A percentile compares a stretch with the other conserved stretches of the same genome.
phyloP scores from a whole-genome alignment of 2,113 vertebrate species.

The Poeciliopsis occidentalis region DNA sequence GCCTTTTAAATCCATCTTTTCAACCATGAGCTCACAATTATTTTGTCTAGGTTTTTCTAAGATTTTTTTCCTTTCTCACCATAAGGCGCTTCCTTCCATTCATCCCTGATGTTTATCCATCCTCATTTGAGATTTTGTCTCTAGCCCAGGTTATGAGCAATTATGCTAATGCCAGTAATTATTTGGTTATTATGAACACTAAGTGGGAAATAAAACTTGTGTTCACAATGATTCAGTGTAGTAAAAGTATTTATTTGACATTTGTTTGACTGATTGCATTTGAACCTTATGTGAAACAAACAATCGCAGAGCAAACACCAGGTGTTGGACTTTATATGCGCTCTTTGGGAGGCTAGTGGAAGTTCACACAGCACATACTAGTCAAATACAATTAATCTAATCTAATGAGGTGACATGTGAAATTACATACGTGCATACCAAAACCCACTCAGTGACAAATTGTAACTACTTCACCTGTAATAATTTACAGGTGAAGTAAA shows the following conservation, averaged over 20 bases:
- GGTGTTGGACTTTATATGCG: constrained; percentile 26
- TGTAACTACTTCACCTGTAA: background rate
- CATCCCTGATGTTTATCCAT: background rate
- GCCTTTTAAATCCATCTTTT: background rate
- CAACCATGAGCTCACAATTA: background rate
- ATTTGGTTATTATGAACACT: background rate
- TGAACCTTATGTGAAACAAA: constrained; percentile 10
- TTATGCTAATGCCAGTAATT: background rate
- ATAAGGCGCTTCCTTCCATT: background rate
- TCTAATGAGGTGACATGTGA: background rate
- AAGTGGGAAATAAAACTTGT: background rate
- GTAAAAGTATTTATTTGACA: constrained; percentile 34
- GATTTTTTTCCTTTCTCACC: background rate
- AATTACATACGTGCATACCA: background rate
- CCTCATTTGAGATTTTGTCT: background rate
- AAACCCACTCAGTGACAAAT: background rate
- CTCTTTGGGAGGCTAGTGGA: background rate
- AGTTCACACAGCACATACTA: background rate
- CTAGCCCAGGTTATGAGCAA: background rate
- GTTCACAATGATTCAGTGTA: background rate
- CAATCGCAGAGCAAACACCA: constrained; percentile 24
- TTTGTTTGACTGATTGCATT: constrained; percentile 5
- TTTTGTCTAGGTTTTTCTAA: background rate
- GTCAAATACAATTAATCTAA: background rate
- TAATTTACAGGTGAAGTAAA: too few species aligned